These are phyloP conservation scores for Serripes groenlandicus DNA, from an alignment of 2,888 invertebrate species.

Conservation along the genomic window DNA sequence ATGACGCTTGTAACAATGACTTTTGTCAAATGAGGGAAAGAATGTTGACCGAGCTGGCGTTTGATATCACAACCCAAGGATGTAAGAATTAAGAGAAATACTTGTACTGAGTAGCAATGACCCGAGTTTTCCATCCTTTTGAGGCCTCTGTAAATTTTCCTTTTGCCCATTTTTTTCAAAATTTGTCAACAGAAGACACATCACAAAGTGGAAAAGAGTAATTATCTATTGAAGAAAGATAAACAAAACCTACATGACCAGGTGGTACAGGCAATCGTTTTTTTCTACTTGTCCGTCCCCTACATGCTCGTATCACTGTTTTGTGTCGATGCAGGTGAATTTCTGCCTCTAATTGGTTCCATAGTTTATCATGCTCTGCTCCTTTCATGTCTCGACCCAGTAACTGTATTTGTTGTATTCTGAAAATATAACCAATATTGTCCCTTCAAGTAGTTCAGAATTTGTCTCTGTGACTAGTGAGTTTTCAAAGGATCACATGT, in stretches of 20 bases:
- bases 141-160: too few species aligned
- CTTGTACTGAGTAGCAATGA: too few species aligned
- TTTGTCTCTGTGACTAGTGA: too few species aligned
- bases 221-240: not conserved
- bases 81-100: too few species aligned
- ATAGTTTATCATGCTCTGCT: conserved; percentile 92
- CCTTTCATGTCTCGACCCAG: conserved; percentile 93
- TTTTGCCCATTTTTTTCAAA: too few species aligned
- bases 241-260: conserved; percentile 83
- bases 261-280: conserved; percentile 84
- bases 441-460: too few species aligned
- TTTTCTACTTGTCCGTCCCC: conserved; percentile 85
- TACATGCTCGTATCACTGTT: conserved; percentile 90
- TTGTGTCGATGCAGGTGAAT: conserved; percentile 95
- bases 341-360: conserved; percentile 94
- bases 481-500: too few species aligned
- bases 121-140: too few species aligned
- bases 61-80: too few species aligned
- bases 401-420: conserved; percentile 95
- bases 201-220: not conserved
- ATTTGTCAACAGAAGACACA: not conserved
- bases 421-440: conserved; percentile 72
- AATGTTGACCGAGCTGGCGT: too few species aligned
- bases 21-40: too few species aligned
- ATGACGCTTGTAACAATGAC: too few species aligned